Conservation (phyloP, 2,113 vertebrate genomes). For the Harpagus bidentatus region DNA sequence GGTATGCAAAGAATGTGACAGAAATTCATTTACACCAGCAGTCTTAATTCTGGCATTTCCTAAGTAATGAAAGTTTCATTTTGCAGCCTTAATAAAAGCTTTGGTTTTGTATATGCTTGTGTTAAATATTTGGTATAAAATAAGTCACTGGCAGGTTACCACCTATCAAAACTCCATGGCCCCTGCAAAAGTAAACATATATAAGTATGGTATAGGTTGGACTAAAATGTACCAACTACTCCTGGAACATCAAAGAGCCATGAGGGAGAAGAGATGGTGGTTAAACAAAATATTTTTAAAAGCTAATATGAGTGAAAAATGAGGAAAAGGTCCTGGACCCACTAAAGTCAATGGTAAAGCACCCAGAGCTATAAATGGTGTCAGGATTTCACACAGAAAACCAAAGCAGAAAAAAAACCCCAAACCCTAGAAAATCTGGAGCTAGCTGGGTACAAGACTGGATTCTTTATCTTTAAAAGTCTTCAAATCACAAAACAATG, state of each 20-base stretch:
- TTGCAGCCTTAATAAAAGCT: background rate
- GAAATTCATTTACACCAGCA: background rate
- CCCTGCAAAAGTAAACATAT: background rate
- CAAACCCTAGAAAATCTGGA: background rate
- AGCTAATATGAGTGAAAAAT: background rate
- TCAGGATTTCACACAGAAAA: background rate
- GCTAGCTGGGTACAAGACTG: background rate
- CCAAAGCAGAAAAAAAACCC: background rate
- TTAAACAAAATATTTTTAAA: conserved; percentile 1
- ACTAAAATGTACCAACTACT: background rate
- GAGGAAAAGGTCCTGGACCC: background rate
- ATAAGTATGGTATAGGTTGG: background rate
- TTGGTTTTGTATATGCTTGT: background rate
- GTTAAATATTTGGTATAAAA: conserved; percentile 7
- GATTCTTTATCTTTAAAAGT: background rate
- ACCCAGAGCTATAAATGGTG: background rate
- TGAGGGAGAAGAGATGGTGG: background rate
- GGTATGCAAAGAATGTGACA: background rate
- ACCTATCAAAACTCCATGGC: background rate
- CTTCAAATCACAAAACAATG: background rate
- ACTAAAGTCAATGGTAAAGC: background rate
- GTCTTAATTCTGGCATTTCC: background rate
- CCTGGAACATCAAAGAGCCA: background rate
- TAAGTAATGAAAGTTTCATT: background rate
- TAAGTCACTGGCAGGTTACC: background rate